A percentile compares a stretch with the other conserved stretches of the same genome.
These are phyloP conservation scores for Achlya flavicornis DNA, from an alignment of 2,888 invertebrate species.

Conservation along the genomic window DNA sequence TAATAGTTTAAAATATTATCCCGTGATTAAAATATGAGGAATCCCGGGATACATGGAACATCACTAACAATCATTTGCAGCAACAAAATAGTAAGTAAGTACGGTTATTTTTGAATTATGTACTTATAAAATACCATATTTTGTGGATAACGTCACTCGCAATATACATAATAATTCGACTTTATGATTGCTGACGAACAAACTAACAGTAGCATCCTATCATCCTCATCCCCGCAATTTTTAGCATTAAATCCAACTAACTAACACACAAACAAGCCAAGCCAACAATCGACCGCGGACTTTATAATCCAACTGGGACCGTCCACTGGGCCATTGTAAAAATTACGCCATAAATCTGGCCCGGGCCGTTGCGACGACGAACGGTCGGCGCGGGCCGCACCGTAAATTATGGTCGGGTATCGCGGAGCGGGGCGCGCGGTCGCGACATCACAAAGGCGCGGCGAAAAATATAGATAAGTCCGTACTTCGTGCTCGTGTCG, in stretches of 20 bases:
- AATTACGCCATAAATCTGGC: slow-evolving; percentile 76
- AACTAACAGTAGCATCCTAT: too few species aligned
- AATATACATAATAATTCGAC: too few species aligned
- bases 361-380: slow-evolving; percentile 60
- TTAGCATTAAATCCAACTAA: slow-evolving; percentile 22
- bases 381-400: slow-evolving; percentile 53
- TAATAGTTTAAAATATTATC: background rate
- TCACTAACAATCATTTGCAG: background rate
- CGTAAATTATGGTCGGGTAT: slow-evolving; percentile 45
- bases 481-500: slow-evolving; percentile 29
- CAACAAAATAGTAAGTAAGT: background rate
- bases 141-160: background rate
- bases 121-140: background rate
- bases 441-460: slow-evolving; percentile 74
- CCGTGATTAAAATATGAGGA: background rate
- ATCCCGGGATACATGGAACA: background rate
- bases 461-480: slow-evolving; percentile 65
- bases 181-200: too few species aligned
- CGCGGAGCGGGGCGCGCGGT: slow-evolving; percentile 41
- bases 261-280: slow-evolving; percentile 22
- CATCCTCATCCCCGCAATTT: slow-evolving; percentile 18
- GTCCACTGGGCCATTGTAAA: slow-evolving; percentile 66
- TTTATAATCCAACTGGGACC: slow-evolving; percentile 45
- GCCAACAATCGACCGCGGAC: slow-evolving; percentile 32
- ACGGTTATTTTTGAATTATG: background rate